Conservation (phyloP, 2,113 vertebrate species). For the Kryptolebias marmoratus region DNA sequence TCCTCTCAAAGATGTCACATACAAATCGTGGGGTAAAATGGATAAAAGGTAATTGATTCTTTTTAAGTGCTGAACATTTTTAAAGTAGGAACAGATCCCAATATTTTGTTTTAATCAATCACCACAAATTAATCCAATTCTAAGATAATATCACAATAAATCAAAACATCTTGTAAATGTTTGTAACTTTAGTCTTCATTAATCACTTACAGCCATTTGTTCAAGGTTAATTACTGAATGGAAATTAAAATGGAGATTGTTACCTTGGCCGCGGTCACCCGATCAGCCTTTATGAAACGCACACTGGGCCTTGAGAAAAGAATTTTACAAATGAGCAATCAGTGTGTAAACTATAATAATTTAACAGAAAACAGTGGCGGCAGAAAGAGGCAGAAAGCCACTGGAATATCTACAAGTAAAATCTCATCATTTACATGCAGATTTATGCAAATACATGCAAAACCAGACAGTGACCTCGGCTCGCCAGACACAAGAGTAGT, state of each 20-base stretch:
- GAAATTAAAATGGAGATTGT: not conserved
- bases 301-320: not conserved
- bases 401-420: slow-evolving; percentile 56
- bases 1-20: not conserved
- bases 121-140: not conserved
- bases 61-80: not conserved
- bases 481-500: slow-evolving; percentile 72
- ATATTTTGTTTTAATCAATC: not conserved
- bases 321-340: slow-evolving; percentile 28
- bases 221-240: slow-evolving; percentile 36
- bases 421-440: slow-evolving; percentile 69
- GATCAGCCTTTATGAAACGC: slow-evolving; percentile 10
- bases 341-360: slow-evolving; percentile 31
- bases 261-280: not conserved
- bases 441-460: slow-evolving; percentile 79
- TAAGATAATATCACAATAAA: not conserved
- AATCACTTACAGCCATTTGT: slow-evolving; percentile 18
- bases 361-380: slow-evolving; percentile 25
- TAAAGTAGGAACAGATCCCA: not conserved
- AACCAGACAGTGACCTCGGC: slow-evolving; percentile 78
- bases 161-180: not conserved
- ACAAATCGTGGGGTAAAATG: no score
- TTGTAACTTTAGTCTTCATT: slow-evolving; percentile 6
- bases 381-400: slow-evolving; percentile 33
- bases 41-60: not conserved